These are phyloP conservation scores for Capromys pilorides DNA, from an alignment of 2,797 vertebrate genomes.

Conservation along the genomic window DNA sequence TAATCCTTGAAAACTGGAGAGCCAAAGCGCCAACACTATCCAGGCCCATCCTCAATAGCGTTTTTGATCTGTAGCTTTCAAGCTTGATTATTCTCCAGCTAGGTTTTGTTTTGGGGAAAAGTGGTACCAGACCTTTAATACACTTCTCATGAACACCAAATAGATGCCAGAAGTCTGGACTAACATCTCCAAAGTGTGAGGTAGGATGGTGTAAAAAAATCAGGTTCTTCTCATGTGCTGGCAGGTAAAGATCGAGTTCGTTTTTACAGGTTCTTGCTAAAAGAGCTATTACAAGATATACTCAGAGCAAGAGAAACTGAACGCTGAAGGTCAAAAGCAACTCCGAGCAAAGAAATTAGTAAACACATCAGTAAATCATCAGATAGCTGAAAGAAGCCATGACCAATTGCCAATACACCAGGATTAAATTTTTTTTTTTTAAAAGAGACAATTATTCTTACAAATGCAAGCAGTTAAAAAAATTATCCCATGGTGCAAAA, in stretches of 20 bases:
- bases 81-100: background rate
- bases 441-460: background rate
- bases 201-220: background rate
- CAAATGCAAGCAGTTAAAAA: background rate
- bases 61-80: background rate
- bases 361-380: background rate
- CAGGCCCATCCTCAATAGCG: background rate
- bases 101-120: background rate
- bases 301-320: background rate
- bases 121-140: background rate
- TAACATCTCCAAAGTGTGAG: background rate
- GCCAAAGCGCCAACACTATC: no score
- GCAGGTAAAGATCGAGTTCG: background rate
- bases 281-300: conserved; percentile 8
- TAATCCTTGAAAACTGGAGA: no score
- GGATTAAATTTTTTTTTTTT: background rate
- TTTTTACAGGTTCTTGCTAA: background rate
- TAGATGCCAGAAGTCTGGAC: background rate
- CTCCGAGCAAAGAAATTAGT: background rate
- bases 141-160: background rate
- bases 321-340: background rate
- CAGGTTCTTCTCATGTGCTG: background rate
- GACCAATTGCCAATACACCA: background rate
- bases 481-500: background rate
- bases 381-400: conserved; percentile 1